Base-by-base conservation (phyloP, 2,113 vertebrate genomes). In the Alligator mississippiensis region DNA sequence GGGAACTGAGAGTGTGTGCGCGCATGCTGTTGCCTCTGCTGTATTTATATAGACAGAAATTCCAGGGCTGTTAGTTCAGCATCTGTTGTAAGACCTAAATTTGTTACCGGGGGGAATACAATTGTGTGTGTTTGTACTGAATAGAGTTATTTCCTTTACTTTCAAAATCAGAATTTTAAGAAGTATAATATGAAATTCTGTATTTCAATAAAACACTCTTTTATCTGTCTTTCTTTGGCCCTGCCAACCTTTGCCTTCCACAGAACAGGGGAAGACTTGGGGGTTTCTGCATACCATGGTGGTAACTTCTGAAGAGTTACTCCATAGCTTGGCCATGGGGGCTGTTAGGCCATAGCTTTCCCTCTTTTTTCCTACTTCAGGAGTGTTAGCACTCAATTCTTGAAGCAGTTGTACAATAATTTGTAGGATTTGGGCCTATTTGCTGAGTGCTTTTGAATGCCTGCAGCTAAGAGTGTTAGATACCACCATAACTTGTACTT, bases 281-380 rank as follows among this genome's bases (percentile, higher is more conserved):
- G 0, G 0, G 1, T 5, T 79, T 9, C 28, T 25, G 19, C 19
- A 30, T 12, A 58, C 80, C 11, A 3, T 11, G 6, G 19, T 79
- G 75, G 58, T 63, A 87, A 27, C 78, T 38, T 15, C 64, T 82
- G 78, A 90, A 57, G n/a, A 8, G 2, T 14, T 77, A 10, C 54
- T 77, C 84, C 86, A 38, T 62, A 22, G 5, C 9, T 24, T 62
- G 61, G 59, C 4, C 66, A 11, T 55, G 87, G 28, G 30, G 9
- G 8, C 47, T 8, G 1, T 14, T 74, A 10, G 38, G 75, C 84
- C 86, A 47, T 62, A 22, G 5, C 9, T 24, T 62, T 55, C 55
- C 4, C 61, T 89, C 24, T 30, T 47, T 84, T 87, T 59, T 54
- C 34, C 83, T 57, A 54, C 72, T 88, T n/a, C 57, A 89, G 77